Evolutionary conservation across 2,113 vertebrate genomes (phyloP).

Genomic region (Phasianus colchicus): DNA sequence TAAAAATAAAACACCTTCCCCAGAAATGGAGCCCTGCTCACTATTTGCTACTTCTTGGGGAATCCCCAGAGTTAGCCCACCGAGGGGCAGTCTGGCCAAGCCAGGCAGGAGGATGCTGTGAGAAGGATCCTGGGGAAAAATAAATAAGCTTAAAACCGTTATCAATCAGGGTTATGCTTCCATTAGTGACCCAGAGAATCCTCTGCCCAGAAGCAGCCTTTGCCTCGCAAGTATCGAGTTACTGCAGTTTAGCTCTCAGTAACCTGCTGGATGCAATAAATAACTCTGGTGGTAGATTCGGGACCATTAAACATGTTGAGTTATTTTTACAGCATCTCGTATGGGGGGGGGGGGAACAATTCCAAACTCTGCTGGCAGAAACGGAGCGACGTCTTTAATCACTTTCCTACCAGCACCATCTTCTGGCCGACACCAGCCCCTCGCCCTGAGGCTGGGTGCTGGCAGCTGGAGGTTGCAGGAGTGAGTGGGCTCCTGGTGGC

Average conservation of each 20-base stretch:
- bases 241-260: slow-evolving; percentile 36
- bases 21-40: no score
- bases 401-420: slow-evolving; percentile 71
- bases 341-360: background rate
- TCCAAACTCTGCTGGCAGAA: background rate
- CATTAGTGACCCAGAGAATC: slow-evolving; percentile 55
- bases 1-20: background rate
- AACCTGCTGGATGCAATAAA: slow-evolving; percentile 49
- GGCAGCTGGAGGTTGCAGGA: background rate
- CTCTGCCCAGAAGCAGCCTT: slow-evolving; percentile 24
- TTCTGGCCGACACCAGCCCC: slow-evolving; percentile 26
- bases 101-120: background rate
- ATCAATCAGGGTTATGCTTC: slow-evolving; percentile 47
- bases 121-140: slow-evolving; percentile 24
- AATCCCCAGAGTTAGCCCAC: background rate
- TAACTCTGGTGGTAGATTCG: background rate
- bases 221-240: background rate
- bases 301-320: background rate
- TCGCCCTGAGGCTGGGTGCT: background rate
- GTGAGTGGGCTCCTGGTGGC: accelerated
- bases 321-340: slow-evolving; percentile 25
- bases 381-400: background rate
- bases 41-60: background rate
- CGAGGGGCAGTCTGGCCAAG: background rate
- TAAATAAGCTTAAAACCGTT: slow-evolving; percentile 31